Evolutionary conservation across 1,140 invertebrate species (phyloP), one percentile per base, ranked within the genome.

Genomic region (Orchestia grillus): DNA sequence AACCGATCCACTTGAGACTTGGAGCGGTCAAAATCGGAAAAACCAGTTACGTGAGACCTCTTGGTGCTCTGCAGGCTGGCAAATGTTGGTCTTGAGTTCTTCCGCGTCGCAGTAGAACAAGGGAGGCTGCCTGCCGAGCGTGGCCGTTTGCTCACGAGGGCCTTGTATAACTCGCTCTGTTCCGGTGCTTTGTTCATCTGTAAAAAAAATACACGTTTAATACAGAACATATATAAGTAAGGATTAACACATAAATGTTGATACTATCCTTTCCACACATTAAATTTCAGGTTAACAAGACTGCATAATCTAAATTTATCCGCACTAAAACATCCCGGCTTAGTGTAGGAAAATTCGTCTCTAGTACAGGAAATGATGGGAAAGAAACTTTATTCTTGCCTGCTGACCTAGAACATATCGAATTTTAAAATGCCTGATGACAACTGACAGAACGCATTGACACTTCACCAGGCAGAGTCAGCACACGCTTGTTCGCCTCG

Each of bases 161-260:
- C 92, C 44, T 94, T 94, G 44, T 94, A 94, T 40, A 94, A 44
- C 44, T 44, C 92, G 40, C 43, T 94, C 11, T 47, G 41, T 47
- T 94, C 92, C 41, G 43, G 43, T 11, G 92, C 44, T 45, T 94
- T 94, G 44, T 47, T 94, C 92, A 94, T 94, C 92, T 94, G 92
- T 41, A 94, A 94, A 42, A 90, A 77, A 36, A 77, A 77, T 77
- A 23, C 3, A 77, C 36, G 36, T 77, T 77, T 77, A 77, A 28
- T 23, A 77, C 15, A 36, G 62, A 36, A 36, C 36, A 15, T 36
- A 15, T 15, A 15, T 19, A 77, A 3, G 36, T 1, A 77, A 28
- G 36, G 36, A 77, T 77, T 6, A 19, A n/a, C 47, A 53, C 19
- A 53, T 19, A 53, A 6, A 53, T 19, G 47, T 8, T 53, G 19